Percentiles rank a stretch among this genome's conserved stretches.
These are phyloP conservation scores for Anguilla obscura DNA, from an alignment of 2,797 vertebrate species.

Conservation along the genomic window DNA sequence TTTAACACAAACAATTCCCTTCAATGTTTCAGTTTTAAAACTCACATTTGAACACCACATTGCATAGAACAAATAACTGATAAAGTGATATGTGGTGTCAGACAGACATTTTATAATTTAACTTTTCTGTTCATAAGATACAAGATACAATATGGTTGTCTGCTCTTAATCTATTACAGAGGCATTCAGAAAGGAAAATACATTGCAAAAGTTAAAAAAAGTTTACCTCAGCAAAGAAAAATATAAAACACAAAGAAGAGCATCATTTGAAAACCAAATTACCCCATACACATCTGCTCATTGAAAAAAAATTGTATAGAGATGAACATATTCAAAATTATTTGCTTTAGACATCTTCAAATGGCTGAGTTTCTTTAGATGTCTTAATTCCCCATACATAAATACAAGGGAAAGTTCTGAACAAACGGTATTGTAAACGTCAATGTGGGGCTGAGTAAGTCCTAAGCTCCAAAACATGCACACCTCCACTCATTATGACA, in stretches of 20 bases:
- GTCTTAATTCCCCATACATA: not conserved
- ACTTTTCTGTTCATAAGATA: not conserved
- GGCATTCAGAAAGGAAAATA: not conserved
- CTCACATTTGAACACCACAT: conserved; percentile 4
- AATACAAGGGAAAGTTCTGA: conserved; percentile 9
- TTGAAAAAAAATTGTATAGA: conserved; percentile 11
- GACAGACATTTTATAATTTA: not conserved
- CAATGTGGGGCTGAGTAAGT: not conserved
- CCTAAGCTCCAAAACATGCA: not conserved
- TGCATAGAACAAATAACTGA: conserved; percentile 4
- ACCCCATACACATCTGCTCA: not conserved
- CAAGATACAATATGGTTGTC: not conserved
- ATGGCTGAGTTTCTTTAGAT: not conserved
- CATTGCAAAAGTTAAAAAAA: not conserved
- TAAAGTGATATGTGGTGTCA: not conserved
- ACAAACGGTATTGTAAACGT: conserved; percentile 25
- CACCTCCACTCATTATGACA: not conserved
- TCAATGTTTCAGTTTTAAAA: not conserved
- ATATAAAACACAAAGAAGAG: not conserved
- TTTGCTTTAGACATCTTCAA: conserved; percentile 16
- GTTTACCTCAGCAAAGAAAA: conserved; percentile 7
- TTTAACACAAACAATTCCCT: conserved; percentile 6
- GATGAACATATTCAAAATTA: conserved; percentile 24
- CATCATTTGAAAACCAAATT: conserved; percentile 28
- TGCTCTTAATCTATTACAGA: not conserved